Percentiles rank a stretch among this genome's conserved stretches.
These are phyloP conservation scores for Netelia virgata DNA, from an alignment of 2,888 invertebrate species.

Conservation along the genomic window DNA sequence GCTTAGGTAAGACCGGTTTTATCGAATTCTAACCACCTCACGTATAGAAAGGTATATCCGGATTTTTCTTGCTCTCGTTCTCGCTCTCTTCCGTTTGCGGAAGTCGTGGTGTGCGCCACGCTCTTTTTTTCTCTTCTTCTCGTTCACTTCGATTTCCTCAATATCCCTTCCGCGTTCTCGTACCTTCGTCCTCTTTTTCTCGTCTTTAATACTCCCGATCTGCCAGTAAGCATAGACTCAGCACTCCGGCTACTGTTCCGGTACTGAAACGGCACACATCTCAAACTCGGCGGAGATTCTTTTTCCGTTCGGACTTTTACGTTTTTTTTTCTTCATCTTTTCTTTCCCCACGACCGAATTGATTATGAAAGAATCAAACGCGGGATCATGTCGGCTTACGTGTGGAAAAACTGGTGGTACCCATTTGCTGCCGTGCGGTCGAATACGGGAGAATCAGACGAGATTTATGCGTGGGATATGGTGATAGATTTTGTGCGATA, in stretches of 20 bases:
- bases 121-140: conserved; percentile 16
- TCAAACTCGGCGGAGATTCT: neutral
- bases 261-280: neutral
- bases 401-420: too few relatives aligned
- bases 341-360: too few relatives aligned
- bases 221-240: conserved; percentile 55
- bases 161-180: conserved; percentile 7
- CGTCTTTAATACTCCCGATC: conserved; percentile 47
- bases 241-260: conserved; percentile 47
- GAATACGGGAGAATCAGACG: too few relatives aligned
- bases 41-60: conserved; percentile 37
- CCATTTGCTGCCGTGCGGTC: too few relatives aligned
- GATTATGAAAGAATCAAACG: too few relatives aligned
- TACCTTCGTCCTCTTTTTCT: conserved; percentile 5
- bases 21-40: conserved; percentile 51
- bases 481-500: too few relatives aligned
- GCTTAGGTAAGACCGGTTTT: conserved; percentile 57
- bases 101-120: conserved; percentile 3
- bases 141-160: conserved; percentile 32
- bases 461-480: too few relatives aligned
- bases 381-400: too few relatives aligned
- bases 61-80: conserved; percentile 41
- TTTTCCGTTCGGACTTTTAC: neutral
- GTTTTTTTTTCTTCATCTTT: conserved; percentile 4
- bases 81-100: conserved; percentile 18